phyloP scores from a whole-genome alignment of 2,888 invertebrate genomes.

The Pseudeuparius sepicola region DNA sequence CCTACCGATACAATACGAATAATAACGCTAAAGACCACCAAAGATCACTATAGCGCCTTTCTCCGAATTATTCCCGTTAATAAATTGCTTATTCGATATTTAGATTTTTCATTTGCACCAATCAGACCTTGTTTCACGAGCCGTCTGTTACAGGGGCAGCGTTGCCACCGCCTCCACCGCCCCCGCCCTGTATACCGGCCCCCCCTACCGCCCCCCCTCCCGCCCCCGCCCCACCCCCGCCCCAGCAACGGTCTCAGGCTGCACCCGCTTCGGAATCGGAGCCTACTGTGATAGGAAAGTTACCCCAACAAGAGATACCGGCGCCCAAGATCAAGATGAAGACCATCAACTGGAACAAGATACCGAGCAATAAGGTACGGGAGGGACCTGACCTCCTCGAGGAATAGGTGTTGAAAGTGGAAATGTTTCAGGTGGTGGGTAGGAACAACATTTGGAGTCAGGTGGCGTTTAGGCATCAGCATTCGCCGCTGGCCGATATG shows the following conservation, averaged over 20 bases:
- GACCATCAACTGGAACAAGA: conserved; percentile 96
- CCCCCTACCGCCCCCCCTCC: conserved; percentile 34
- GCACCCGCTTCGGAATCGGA: conserved; percentile 37
- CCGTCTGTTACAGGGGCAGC: conserved; percentile 26
- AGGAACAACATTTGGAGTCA: conserved; percentile 90
- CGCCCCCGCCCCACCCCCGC: conserved; percentile 34
- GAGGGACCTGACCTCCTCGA: conserved; percentile 1
- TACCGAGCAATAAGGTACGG: conserved; percentile 74
- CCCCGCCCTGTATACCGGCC: conserved; percentile 28
- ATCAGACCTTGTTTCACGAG: too few relatives aligned
- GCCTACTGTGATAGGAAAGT: conserved; percentile 42
- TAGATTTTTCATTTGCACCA: too few relatives aligned
- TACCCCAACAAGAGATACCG: conserved; percentile 87
- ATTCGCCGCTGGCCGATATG: conserved; percentile 72
- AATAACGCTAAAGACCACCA: too few relatives aligned
- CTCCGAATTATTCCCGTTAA: too few relatives aligned
- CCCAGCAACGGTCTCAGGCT: conserved; percentile 21
- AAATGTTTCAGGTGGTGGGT: conserved; percentile 58
- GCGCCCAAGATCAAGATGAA: conserved; percentile 95
- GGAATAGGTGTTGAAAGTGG: background rate
- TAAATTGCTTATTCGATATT: too few relatives aligned
- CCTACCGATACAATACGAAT: too few relatives aligned
- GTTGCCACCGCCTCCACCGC: conserved; percentile 39
- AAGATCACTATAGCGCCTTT: too few relatives aligned
- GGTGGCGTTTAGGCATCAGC: conserved; percentile 75